A percentile compares a stretch with the other conserved stretches of the same genome.
Conservation (phyloP, 2,797 vertebrate species). For the Lepidocolaptes lacrymiger region DNA sequence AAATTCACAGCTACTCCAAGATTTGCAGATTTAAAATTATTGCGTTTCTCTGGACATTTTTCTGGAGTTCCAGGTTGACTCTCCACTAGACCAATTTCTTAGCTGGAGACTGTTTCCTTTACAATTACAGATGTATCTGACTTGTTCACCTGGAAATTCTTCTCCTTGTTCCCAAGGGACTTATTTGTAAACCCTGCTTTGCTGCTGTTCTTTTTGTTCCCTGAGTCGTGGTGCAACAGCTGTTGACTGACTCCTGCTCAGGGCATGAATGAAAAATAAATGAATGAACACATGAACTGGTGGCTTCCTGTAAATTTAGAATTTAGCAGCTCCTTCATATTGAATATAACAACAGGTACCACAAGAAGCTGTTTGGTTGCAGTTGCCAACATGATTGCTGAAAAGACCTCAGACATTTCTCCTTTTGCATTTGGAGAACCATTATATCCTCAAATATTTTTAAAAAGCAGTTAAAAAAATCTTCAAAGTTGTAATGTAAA, state of each 20-base stretch:
- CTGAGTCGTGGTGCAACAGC: background rate
- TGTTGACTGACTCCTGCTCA: background rate
- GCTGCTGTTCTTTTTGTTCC: background rate
- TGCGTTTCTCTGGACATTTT: background rate
- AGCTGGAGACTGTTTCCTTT: background rate
- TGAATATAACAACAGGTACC: background rate
- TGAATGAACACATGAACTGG: background rate
- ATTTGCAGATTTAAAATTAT: background rate
- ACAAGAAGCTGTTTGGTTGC: background rate
- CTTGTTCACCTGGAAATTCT: constrained; percentile 6
- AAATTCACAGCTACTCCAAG: background rate
- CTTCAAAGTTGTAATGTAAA: background rate
- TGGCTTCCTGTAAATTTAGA: background rate
- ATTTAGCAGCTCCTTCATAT: background rate
- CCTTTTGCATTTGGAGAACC: background rate
- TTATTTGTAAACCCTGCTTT: constrained; percentile 12
- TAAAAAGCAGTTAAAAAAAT: background rate
- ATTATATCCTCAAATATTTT: background rate
- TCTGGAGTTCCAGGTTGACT: background rate
- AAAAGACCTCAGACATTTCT: background rate
- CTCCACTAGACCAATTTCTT: background rate
- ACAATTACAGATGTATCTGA: background rate
- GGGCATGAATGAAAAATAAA: constrained; percentile 6
- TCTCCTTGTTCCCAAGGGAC: background rate
- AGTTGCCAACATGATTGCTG: background rate